phyloP scores from a whole-genome alignment of 2,888 invertebrate genomes.

The Agrotis segetum region DNA sequence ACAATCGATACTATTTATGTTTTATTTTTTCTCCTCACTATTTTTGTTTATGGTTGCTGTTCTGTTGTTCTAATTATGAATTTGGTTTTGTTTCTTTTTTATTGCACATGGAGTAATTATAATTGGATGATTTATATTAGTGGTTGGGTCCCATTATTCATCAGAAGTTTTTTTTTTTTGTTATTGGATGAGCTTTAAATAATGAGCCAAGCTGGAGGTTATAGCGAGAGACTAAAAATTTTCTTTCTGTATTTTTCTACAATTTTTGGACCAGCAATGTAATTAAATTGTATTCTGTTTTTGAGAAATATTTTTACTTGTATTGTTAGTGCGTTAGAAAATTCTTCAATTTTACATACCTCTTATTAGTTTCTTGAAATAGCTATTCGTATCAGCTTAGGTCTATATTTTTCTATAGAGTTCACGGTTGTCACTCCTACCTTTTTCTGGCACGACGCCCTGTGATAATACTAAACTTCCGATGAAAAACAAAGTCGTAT shows the following conservation, averaged over 20 bases:
- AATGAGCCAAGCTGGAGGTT: too few species aligned
- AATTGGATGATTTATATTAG: background rate
- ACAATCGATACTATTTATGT: constrained; percentile 59
- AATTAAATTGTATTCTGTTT: too few species aligned
- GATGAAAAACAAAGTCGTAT: constrained; percentile 31
- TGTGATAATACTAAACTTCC: constrained; percentile 28
- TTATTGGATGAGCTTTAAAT: background rate
- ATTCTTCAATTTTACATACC: too few species aligned
- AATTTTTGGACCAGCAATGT: too few species aligned
- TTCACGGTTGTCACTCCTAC: constrained; percentile 11
- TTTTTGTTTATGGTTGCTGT: constrained; percentile 23
- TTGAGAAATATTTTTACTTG: too few species aligned
- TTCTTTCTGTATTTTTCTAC: background rate
- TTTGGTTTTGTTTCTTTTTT: background rate
- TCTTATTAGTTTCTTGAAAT: background rate
- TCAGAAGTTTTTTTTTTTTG: background rate
- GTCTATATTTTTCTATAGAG: too few species aligned
- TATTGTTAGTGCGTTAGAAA: too few species aligned
- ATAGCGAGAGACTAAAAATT: background rate
- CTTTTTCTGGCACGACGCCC: constrained; percentile 30
- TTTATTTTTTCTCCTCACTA: constrained; percentile 25
- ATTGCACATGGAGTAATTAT: background rate
- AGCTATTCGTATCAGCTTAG: background rate
- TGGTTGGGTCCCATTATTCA: background rate
- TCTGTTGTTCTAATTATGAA: background rate